Evolutionary conservation across 2,113 vertebrate genomes (phyloP), one percentile per base, ranked within the genome.

Genomic region (Dolichallabes microphthalmus): DNA sequence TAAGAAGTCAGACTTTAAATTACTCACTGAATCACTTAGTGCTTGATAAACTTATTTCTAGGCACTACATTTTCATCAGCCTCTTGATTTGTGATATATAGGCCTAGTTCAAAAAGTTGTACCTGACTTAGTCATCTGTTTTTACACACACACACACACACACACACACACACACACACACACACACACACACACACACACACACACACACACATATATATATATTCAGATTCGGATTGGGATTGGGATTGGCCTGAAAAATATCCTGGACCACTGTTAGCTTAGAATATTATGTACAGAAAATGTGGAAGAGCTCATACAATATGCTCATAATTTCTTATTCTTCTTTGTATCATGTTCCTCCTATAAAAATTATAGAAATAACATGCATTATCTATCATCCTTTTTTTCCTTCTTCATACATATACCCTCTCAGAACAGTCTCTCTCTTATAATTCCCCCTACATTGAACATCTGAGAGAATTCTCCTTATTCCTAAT

Each of bases 401-500:
- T 35, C 57, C 45, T 74, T 73, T 75, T 52, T 76, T 61, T 50
- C 64, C 64, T 27, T 80, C 71, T 55, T 64, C 79, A 84, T 61
- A 73, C 77, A 84, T 32, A n/a, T 50, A 73, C 75, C 85, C 88
- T 90, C 88, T 91, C 91, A 93, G 90, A 91, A 85, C 92, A 90
- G 90, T 88, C 88, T 90, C 84, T 90, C 90, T 86, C 92, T 93
- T 91, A 88, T 90, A 90, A 91, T 89, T 91, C 91, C 89, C 88
- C 91, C 85, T 82, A 87, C 91, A 91, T 90, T 92, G 92, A 91
- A 92, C 91, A 93, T 94, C 93, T 93, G 90, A 94, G 91, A 91
- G 92, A 94, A 94, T 92, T 92, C 92, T 94, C 92, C 92, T 93
- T 91, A 92, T 92, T 92, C 92, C 91, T 94, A 94, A 94, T 93